Evolutionary conservation across 37 sponge, comb jelly and placozoan species (phyloP), one percentile per base, ranked within the genome.

Genomic region (Aplysina aerophoba): DNA sequence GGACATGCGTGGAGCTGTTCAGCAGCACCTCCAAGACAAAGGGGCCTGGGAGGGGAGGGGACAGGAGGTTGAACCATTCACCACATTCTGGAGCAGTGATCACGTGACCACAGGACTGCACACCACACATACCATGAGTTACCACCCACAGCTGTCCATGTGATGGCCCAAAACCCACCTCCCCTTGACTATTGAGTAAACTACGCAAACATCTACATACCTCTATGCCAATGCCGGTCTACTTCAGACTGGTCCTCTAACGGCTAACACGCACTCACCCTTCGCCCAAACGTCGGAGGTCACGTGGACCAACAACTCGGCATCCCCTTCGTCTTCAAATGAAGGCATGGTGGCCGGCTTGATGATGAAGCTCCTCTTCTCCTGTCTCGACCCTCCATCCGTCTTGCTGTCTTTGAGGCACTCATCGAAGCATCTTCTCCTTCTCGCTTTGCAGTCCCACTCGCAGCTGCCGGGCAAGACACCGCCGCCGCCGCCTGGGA

Each of bases 291-390:
- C 54, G 0, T 17, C 16, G 11, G 78, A 54, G 53, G 78, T 15
- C n/a, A 75, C 54, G 24, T 75, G 78, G 33, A 75, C 53, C n/a
- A 75, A 36, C 14, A 75, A 44, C 41, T 75, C 78, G 22, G 24
- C 78, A 36, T 75, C 54, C 15, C 38, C 54, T 75, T 75, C 78
- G 22, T 39, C 24, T 24, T 75, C 78, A 8, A 53, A 21, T 1
- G n/a, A n/a, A 41, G 78, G 78, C 16, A 75, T 24, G 15, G 20
- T 40, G 1, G 78, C 44, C 78, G 78, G 78, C 37, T 75, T 75
- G 22, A 50, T 44, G 20, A 75, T 50, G 21, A 75, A 22, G 21
- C 37, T 75, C 17, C 44, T 50, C 8, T 44, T 8, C 8, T 44
- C 8, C 20, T 17, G 16, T 1, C 21, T 15, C 34, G 28, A 34